Conservation (phyloP, 2,113 vertebrate genomes). For the Xenotilapia flavipinnis region DNA sequence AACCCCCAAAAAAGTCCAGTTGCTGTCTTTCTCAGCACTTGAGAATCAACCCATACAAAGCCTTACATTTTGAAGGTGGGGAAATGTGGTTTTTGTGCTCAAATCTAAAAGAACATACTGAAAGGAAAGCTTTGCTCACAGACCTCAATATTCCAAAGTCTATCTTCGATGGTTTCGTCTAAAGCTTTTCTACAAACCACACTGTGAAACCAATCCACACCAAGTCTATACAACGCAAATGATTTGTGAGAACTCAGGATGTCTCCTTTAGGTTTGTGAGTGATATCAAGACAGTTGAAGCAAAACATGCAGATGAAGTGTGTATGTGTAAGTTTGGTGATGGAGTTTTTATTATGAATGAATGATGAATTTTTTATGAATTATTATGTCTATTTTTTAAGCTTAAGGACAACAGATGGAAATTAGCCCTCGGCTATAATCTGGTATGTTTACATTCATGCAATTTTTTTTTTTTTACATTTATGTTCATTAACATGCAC, state of each 20-base stretch:
- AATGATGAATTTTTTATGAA: too few relatives aligned
- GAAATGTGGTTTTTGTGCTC: background rate
- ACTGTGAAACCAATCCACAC: background rate
- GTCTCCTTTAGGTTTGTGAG: background rate
- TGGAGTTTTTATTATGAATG: too few relatives aligned
- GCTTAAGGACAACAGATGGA: too few relatives aligned
- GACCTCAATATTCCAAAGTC: background rate
- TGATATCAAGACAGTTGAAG: background rate
- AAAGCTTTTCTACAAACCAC: background rate
- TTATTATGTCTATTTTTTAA: too few relatives aligned
- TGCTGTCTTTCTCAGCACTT: background rate
- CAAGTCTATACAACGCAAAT: background rate
- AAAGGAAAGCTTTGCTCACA: background rate
- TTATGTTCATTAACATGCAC: too few relatives aligned
- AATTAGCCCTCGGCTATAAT: too few relatives aligned
- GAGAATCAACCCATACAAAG: background rate
- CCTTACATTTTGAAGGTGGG: background rate
- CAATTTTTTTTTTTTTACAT: too few relatives aligned
- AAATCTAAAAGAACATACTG: background rate
- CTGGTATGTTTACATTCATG: too few relatives aligned
- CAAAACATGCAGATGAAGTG: background rate
- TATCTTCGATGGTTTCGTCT: background rate
- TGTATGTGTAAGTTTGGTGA: too few relatives aligned
- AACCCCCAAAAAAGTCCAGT: background rate
- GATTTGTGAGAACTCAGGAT: background rate